phyloP scores from a whole-genome alignment of 2,113 vertebrate genomes.

The Psittacus erithacus region DNA sequence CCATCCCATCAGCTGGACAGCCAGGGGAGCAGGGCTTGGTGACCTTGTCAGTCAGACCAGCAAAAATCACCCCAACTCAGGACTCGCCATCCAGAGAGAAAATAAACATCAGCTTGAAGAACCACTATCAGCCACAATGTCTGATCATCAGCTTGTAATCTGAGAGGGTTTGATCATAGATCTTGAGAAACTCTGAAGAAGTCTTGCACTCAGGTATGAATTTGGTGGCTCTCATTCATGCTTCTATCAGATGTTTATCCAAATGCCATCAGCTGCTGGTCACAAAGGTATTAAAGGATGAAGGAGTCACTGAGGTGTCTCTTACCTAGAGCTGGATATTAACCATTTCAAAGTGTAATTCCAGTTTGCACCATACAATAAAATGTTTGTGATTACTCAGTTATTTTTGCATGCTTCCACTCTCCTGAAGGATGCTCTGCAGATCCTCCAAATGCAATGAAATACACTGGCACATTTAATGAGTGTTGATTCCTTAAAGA shows the following conservation, averaged over 20 bases:
- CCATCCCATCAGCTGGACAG: accelerated
- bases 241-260: neutral
- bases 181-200: neutral
- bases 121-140: neutral
- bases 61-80: neutral
- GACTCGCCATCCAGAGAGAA: neutral
- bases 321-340: neutral
- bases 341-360: neutral
- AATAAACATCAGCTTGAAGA: neutral
- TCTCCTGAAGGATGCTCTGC: neutral
- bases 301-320: neutral
- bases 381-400: neutral
- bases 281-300: neutral
- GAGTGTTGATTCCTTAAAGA: neutral
- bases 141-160: neutral
- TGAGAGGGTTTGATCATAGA: neutral
- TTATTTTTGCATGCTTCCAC: neutral
- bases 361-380: neutral
- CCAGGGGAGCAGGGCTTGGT: neutral
- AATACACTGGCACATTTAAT: neutral
- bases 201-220: neutral
- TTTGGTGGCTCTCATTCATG: neutral
- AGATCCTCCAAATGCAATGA: neutral
- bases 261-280: neutral
- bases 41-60: accelerated